Evolutionary conservation across 2,888 invertebrate species (phyloP), one percentile per base, ranked within the genome.

Genomic region (Melieria crassipennis): DNA sequence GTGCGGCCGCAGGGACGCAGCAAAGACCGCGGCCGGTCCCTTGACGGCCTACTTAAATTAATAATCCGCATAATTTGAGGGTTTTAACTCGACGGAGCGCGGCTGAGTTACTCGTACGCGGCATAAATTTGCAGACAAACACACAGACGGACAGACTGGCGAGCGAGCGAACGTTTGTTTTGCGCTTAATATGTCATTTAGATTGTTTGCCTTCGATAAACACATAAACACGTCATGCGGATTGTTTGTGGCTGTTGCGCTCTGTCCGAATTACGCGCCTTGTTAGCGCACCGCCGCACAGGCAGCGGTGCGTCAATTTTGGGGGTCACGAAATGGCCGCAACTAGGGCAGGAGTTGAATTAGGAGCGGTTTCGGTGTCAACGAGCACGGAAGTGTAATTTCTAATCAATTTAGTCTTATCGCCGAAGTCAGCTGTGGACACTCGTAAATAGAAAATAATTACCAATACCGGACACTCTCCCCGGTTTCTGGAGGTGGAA

Each of bases 171-270:
- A 30, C 80, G 81, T 82, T 84, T 83, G 83, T 81, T 82, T 83
- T 83, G 83, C 82, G 83, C 84, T 83, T 83, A 83, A 84, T 86
- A 86, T 85, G 83, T 86, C 86, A 85, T 85, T 86, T 84, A 86
- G 86, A 86, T 86, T 80, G 83, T 83, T 84, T 81, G 80, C 78
- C 76, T 70, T 70, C 78, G 86, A 86, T 86, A 85, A 83, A 78
- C 76, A 76, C 75, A 80, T 70, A 63, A 70, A 43, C 11, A 30
- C 46, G 81, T 70, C 70, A 61, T 50, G 30, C 46, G 63, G 77
- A 79, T 80, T 80, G 78, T 81, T 73, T 70, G 30, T 55, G 47
- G 72, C 75, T 79, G 79, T 79, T 80, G 77, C 79, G 61, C 80
- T 80, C 80, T 76, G 75, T 72, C 71, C 48, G 75, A 72, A 65